A percentile compares a stretch with the other conserved stretches of the same genome.
Conservation (phyloP, 2,797 vertebrate genomes). For the Lacerta viridis region DNA sequence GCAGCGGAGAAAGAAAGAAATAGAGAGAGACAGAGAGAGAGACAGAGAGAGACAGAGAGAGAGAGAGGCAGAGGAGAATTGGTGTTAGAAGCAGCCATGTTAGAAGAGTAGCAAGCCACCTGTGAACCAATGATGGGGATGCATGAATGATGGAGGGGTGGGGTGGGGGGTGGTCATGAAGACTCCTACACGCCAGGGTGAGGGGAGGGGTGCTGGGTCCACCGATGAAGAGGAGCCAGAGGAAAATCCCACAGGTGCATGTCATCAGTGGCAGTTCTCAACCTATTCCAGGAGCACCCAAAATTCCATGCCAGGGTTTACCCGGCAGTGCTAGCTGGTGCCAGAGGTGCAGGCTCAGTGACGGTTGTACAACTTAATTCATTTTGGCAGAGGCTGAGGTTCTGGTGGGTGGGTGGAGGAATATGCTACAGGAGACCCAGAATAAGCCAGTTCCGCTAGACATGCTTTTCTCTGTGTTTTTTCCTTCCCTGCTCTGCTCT, state of each 20-base stretch:
- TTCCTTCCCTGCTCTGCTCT: accelerated
- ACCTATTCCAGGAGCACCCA: background rate
- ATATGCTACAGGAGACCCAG: accelerated
- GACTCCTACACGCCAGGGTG: constrained; percentile 26
- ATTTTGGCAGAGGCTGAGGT: constrained; percentile 38
- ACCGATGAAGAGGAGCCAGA: constrained; percentile 43
- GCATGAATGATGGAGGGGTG: constrained; percentile 21
- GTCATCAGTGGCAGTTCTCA: constrained; percentile 8
- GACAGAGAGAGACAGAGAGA: constrained; percentile 77
- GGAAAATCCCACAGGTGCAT: background rate
- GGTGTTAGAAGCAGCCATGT: constrained; percentile 73
- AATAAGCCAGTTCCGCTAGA: background rate
- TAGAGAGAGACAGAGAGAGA: constrained; percentile 70
- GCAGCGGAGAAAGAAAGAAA: constrained; percentile 71
- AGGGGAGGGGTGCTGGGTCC: background rate
- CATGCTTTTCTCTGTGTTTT: background rate
- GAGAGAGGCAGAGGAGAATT: constrained; percentile 79
- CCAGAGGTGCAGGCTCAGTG: background rate
- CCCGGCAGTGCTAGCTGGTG: background rate
- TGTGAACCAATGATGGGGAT: background rate
- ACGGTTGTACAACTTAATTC: background rate
- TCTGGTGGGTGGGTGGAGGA: background rate
- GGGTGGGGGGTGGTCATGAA: background rate
- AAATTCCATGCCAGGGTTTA: background rate
- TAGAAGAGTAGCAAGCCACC: constrained; percentile 47